Conservation (phyloP, 1,140 invertebrate species). For the Drosophila prosaltans region DNA sequence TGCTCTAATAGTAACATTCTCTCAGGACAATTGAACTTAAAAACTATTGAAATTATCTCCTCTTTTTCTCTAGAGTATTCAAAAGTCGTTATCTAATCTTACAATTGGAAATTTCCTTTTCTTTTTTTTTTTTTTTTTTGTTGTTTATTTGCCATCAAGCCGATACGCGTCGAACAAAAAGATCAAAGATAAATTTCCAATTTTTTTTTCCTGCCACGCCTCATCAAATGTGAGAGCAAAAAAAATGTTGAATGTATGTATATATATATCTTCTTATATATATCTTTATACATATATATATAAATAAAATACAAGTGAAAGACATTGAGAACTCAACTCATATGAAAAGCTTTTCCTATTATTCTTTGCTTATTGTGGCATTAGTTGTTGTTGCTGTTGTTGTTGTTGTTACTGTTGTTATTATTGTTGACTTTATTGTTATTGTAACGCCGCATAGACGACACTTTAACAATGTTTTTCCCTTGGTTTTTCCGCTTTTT, state of each 20-base stretch:
- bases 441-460: conserved; percentile 73
- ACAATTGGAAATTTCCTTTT: background rate
- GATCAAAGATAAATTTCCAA: conserved; percentile 81
- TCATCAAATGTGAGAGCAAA: conserved; percentile 68
- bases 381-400: conserved; percentile 49
- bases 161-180: conserved; percentile 63
- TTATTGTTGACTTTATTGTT: conserved; percentile 77
- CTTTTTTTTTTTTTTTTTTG: background rate
- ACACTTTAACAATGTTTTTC: conserved; percentile 67
- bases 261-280: background rate
- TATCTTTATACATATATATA: background rate
- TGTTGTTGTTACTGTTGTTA: conserved; percentile 55
- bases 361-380: conserved; percentile 62
- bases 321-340: conserved; percentile 44
- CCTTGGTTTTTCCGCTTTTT: background rate
- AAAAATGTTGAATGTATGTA: background rate
- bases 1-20: too few relatives aligned
- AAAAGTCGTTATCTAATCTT: background rate
- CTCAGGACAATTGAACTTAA: too few relatives aligned
- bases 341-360: conserved; percentile 76
- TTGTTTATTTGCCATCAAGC: conserved; percentile 62
- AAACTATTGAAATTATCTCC: background rate
- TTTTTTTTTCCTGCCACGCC: conserved; percentile 56
- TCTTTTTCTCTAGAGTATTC: background rate
- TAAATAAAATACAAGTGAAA: background rate